Evolutionary conservation across 2,888 invertebrate genomes (phyloP).

Genomic region (Tiphia femorata): DNA sequence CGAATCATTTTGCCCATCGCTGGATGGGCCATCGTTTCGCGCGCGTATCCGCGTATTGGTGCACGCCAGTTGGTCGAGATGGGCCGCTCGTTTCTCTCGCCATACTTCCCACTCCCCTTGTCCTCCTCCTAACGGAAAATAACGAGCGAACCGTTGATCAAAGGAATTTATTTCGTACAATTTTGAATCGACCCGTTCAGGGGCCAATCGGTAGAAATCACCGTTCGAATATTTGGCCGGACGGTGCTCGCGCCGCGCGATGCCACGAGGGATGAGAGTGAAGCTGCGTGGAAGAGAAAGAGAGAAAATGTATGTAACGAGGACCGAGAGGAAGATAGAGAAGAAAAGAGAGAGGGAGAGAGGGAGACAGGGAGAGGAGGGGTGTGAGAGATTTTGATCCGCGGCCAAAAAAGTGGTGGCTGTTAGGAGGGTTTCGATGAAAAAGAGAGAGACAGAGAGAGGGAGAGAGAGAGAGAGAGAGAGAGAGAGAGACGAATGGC

Average conservation of each 20-base stretch:
- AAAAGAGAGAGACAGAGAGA: conserved; percentile 2
- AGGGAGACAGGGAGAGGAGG: conserved; percentile 3
- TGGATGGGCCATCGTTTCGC: too few relatives aligned
- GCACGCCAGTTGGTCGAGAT: too few relatives aligned
- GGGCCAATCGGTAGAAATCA: conserved; percentile 40
- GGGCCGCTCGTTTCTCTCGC: too few relatives aligned
- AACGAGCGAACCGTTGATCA: conserved; percentile 36
- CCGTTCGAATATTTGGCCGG: conserved; percentile 19
- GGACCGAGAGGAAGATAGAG: not conserved
- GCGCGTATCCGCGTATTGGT: too few relatives aligned
- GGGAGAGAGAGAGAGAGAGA: conserved; percentile 5
- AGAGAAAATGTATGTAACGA: not conserved
- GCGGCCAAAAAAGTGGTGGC: conserved; percentile 9
- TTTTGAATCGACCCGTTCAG: conserved; percentile 38
- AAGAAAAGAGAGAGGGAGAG: not conserved
- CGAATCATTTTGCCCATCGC: too few relatives aligned
- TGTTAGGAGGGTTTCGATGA: not conserved
- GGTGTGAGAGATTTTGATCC: conserved; percentile 4
- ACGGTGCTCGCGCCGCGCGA: too few relatives aligned
- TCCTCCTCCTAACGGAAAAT: not conserved
- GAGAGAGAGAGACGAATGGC: conserved; percentile 3
- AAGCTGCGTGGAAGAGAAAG: not conserved
- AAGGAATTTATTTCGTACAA: conserved; percentile 40
- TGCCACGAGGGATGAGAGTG: too few relatives aligned
- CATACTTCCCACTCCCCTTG: too few relatives aligned